phyloP scores from a whole-genome alignment of 2,888 invertebrate species.

The Caenorhabditis sp. region DNA sequence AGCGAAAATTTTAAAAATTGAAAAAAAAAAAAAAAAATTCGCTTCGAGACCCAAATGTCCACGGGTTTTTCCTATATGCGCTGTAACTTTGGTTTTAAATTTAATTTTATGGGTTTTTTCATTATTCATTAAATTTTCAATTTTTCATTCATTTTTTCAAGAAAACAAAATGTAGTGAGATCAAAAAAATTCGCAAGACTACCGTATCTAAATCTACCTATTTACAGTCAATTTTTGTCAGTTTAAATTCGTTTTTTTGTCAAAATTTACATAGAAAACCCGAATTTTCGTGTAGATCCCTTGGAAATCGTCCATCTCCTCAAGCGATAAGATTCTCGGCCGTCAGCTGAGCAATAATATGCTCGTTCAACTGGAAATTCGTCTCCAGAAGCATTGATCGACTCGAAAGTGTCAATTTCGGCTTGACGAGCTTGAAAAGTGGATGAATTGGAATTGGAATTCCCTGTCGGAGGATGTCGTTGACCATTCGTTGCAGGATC shows the following conservation, averaged over 20 bases:
- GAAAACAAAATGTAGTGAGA: background rate
- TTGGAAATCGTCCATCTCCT: too few species aligned
- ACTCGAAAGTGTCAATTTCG: constrained; percentile 77
- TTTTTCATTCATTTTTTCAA: background rate
- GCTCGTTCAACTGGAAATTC: constrained; percentile 79
- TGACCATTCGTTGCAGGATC: constrained; percentile 78
- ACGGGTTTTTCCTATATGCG: too few species aligned
- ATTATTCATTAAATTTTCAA: background rate
- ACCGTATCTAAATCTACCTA: background rate
- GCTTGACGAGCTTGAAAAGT: constrained; percentile 78
- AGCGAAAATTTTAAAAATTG: too few species aligned
- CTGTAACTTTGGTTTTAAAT: constrained; percentile 6
- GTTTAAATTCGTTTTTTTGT: background rate
- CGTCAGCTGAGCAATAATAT: constrained; percentile 78
- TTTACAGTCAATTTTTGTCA: constrained; percentile 1
- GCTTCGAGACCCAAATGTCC: too few species aligned
- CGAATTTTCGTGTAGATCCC: background rate
- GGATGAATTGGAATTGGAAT: constrained; percentile 82
- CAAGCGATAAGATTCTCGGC: constrained; percentile 65
- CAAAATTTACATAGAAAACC: constrained; percentile 33
- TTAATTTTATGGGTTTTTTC: constrained; percentile 27
- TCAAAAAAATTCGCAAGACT: background rate
- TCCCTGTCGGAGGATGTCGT: constrained; percentile 81
- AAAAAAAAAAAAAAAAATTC: too few species aligned
- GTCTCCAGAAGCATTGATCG: constrained; percentile 80